Evolutionary conservation across 2,888 invertebrate genomes (phyloP).

Genomic region (Drosophila acutilabella): DNA sequence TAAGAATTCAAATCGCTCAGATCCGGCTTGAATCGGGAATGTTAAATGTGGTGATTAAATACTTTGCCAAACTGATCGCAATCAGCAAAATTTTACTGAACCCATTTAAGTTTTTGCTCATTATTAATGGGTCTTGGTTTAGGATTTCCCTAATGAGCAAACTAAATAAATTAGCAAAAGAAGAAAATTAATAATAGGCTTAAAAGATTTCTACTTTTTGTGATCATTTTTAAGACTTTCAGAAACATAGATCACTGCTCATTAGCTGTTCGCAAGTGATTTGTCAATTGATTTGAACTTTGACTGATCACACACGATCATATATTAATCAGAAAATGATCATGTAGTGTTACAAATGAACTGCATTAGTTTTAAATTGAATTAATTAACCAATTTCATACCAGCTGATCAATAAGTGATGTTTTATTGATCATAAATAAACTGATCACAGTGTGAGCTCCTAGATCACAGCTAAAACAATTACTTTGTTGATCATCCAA

Average conservation of each 20-base stretch:
- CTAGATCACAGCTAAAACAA: not conserved
- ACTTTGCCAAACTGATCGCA: too few species aligned
- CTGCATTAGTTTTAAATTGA: not conserved
- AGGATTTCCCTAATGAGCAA: not conserved
- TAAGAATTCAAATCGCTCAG: conserved; percentile 2
- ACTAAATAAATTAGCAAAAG: not conserved
- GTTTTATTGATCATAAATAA: too few species aligned
- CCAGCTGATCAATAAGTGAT: not conserved
- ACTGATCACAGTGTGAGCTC: not conserved
- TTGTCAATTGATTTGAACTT: not conserved
- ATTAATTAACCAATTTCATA: not conserved
- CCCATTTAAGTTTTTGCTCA: too few species aligned
- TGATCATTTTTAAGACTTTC: conserved; percentile 1
- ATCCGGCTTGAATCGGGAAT: conserved; percentile 16
- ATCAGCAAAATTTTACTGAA: too few species aligned
- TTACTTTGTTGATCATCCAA: conserved; percentile 1
- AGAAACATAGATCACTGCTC: not conserved
- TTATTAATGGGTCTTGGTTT: too few species aligned
- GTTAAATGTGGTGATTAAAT: not conserved
- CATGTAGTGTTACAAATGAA: not conserved
- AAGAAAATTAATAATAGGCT: not conserved
- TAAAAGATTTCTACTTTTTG: not conserved
- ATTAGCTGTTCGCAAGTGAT: not conserved
- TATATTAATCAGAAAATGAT: not conserved
- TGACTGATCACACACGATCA: not conserved